Base-by-base conservation (phyloP, 2,888 invertebrate species). In the Zaprionus obscuricornis region DNA sequence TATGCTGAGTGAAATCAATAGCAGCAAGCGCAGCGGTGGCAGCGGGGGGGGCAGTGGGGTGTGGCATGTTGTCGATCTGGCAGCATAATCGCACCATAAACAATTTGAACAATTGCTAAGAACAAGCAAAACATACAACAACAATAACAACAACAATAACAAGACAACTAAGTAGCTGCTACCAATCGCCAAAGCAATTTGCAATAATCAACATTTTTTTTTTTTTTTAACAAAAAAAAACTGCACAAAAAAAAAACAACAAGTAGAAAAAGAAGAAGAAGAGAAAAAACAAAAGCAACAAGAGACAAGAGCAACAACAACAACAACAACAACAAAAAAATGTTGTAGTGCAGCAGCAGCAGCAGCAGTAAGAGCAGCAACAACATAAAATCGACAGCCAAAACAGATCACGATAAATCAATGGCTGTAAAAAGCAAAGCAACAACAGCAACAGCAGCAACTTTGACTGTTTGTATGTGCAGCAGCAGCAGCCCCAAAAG, bases 361-460 rank as follows among this genome's bases (percentile, higher is more conserved):
- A 40, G 29, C 54, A 29, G 56, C 56, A 56, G 18, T 42, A 52
- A 47, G 63, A 69, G 52, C 49, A 64, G 57, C 66, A 60, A 43
- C 72, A 62, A 59, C 60, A 74, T 74, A 77, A 85, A 79, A 79
- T 82, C 83, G 85, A 85, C 79, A 79, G 63, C 85, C 73, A 73
- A n/a, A 71, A 68, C 65, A 84, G 79, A 85, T 85, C 87, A 85
- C 87, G 87, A 85, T 85, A 85, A 85, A 83, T 86, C 87, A 85
- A 69, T 83, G 81, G 76, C 62, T 65, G 71, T 65, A 68, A 70
- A 72, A 70, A 69, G 60, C 56, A 55, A 43, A 33, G 36, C 57
- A 40, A 24, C 46, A 46, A 34, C 59, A 27, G 39, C 49, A 37
- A 65, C 42, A 54, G 22, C 46, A 43, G 20, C 34, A 57, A 70